These are phyloP conservation scores for Meleagris gallopavo DNA, from an alignment of 2,113 vertebrate species.

Conservation along the genomic window DNA sequence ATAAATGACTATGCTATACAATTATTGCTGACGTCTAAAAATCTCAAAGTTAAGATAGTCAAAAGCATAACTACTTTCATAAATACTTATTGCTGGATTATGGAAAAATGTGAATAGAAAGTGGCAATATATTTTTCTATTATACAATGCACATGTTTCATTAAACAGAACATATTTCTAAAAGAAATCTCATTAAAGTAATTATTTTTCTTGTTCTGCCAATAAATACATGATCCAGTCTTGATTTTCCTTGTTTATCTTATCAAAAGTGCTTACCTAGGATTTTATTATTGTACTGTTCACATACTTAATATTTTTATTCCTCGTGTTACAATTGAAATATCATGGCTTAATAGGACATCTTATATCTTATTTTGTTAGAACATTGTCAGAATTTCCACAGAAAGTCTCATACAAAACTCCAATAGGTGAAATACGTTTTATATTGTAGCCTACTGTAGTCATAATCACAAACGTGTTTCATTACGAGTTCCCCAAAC, in stretches of 20 bases:
- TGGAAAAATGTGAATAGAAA: neutral
- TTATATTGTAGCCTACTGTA: neutral
- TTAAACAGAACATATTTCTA: neutral
- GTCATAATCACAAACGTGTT: neutral
- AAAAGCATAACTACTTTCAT: neutral
- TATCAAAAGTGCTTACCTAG: neutral
- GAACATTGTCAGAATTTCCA: neutral
- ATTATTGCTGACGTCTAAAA: constrained; percentile 32
- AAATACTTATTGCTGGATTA: neutral
- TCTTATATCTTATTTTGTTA: neutral
- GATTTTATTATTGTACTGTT: neutral
- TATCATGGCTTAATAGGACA: neutral
- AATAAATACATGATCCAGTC: neutral
- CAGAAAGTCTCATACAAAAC: neutral
- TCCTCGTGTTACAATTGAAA: neutral
- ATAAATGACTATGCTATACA: neutral
- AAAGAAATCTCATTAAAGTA: neutral
- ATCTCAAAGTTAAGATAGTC: neutral
- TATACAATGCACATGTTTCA: rapidly evolving
- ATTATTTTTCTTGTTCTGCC: neutral
- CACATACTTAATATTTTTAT: neutral
- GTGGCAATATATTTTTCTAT: neutral
- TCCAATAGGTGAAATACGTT: neutral
- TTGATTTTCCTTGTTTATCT: neutral
- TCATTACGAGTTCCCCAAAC: neutral